phyloP scores from a whole-genome alignment of 2,797 vertebrate genomes.

The Peromyscus nudipes region DNA sequence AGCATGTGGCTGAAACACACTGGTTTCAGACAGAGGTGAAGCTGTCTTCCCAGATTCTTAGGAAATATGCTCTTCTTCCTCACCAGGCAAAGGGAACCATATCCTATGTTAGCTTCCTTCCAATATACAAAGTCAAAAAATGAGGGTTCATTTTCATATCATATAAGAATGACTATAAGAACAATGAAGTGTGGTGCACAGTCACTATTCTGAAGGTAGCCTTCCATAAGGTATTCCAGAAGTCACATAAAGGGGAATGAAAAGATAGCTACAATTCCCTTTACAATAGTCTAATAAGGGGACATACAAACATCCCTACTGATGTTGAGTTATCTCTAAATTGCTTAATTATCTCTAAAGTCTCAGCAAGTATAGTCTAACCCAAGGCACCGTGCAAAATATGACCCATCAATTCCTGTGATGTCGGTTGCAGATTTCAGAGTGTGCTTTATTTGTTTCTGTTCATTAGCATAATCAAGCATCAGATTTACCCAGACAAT shows the following conservation, averaged over 20 bases:
- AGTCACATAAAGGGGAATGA: background rate
- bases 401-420: conserved; percentile 34
- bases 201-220: background rate
- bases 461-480: conserved; percentile 2
- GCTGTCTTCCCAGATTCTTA: background rate
- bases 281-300: background rate
- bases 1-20: background rate
- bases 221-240: background rate
- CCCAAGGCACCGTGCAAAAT: conserved; percentile 19
- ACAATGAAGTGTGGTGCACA: background rate
- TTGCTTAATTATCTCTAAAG: conserved; percentile 23
- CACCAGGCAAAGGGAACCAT: background rate
- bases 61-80: background rate
- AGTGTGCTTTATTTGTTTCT: conserved; percentile 33
- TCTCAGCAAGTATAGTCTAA: background rate
- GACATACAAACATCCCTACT: background rate
- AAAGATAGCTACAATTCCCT: conserved; percentile 13
- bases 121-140: background rate
- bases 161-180: background rate
- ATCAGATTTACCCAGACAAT: background rate
- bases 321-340: conserved; percentile 28
- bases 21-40: background rate
- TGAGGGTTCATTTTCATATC: background rate
- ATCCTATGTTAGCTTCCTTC: background rate
- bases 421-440: conserved; percentile 28